Evolutionary conservation across 2,888 invertebrate species (phyloP).

Genomic region (Stenotaenia linearis): DNA sequence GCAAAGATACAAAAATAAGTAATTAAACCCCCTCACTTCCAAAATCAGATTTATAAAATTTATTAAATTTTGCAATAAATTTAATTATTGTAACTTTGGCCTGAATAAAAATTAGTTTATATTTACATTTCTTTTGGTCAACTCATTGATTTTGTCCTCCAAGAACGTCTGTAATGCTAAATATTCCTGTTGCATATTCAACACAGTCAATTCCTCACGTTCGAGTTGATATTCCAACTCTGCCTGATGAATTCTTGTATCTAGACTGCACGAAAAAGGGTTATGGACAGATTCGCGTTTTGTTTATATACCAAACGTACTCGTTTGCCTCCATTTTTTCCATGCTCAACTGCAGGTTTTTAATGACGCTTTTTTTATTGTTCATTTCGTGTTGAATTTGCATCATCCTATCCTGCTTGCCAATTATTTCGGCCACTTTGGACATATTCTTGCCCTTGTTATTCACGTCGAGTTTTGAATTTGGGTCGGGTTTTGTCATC

Average conservation of each 20-base stretch:
- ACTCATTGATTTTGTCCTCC: conserved; percentile 59
- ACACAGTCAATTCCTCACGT: conserved; percentile 76
- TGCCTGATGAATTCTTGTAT: conserved; percentile 81
- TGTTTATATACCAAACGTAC: conserved; percentile 54
- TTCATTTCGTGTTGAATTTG: conserved; percentile 65
- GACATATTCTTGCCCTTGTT: not conserved
- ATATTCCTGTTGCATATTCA: conserved; percentile 76
- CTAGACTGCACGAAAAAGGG: conserved; percentile 49
- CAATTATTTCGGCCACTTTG: not conserved
- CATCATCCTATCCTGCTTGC: not conserved
- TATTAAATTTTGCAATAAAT: no score
- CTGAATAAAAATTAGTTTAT: not conserved
- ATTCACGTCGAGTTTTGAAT: not conserved
- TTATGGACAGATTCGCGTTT: not conserved
- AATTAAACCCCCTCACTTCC: no score
- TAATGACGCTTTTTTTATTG: conserved; percentile 68
- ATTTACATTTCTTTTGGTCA: conserved; percentile 35
- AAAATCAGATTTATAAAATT: no score
- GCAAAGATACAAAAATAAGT: no score
- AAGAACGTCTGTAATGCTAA: conserved; percentile 70
- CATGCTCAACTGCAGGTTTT: conserved; percentile 70
- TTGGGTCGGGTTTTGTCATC: not conserved
- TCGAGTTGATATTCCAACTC: conserved; percentile 84
- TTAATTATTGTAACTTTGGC: not conserved
- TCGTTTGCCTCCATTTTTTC: conserved; percentile 81